phyloP scores from a whole-genome alignment of 2,113 vertebrate species.

The Corythoichthys intestinalis region DNA sequence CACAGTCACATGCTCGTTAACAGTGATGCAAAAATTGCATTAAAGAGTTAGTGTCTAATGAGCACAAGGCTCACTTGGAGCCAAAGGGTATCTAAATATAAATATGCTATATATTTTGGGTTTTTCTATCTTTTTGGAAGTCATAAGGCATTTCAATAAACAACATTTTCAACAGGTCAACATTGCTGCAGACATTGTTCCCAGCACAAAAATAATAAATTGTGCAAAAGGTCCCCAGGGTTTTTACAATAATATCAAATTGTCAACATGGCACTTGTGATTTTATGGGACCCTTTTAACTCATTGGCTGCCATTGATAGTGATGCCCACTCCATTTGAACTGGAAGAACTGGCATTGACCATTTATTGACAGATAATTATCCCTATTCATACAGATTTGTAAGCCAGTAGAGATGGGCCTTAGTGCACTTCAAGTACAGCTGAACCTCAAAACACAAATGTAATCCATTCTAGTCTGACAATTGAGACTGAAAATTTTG shows the following conservation, averaged over 20 bases:
- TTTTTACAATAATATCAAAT: constrained; percentile 5
- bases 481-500: neutral
- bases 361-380: neutral
- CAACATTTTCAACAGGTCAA: neutral
- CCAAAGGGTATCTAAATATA: constrained; percentile 2
- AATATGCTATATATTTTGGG: neutral
- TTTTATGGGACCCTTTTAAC: constrained; percentile 8
- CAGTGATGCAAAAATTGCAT: constrained; percentile 1
- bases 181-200: neutral
- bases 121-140: constrained; percentile 6
- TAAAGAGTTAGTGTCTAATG: neutral
- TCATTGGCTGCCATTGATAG: too few species aligned
- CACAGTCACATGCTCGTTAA: neutral
- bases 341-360: too few species aligned
- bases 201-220: neutral
- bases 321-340: too few species aligned
- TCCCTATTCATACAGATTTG: neutral
- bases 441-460: constrained; percentile 4
- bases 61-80: constrained; percentile 14
- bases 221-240: constrained; percentile 1
- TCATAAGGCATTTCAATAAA: constrained; percentile 55
- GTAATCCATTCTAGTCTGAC: constrained; percentile 4
- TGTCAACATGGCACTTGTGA: constrained; percentile 57
- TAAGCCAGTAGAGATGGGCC: neutral
- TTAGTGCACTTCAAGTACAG: neutral